Conservation (phyloP, 2,888 invertebrate genomes). For the Diachrysia chrysitis region DNA sequence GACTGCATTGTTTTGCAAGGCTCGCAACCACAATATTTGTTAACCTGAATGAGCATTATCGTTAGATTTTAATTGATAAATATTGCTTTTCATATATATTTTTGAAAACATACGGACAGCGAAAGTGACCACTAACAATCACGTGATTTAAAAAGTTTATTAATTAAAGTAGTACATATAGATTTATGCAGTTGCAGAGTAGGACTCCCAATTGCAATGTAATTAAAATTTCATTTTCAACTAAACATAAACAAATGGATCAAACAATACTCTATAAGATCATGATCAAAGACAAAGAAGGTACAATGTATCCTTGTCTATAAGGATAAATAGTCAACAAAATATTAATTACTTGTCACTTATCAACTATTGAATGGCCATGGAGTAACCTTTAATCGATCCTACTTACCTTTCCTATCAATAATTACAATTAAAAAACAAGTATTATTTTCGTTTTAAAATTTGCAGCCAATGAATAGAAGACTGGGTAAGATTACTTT, state of each 20-base stretch:
- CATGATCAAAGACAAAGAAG: not conserved
- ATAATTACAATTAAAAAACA: no score
- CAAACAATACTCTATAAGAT: not conserved
- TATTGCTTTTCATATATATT: not conserved
- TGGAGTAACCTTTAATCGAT: not conserved
- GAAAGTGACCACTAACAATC: not conserved
- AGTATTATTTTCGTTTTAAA: no score
- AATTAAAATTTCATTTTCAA: not conserved
- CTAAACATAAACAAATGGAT: not conserved
- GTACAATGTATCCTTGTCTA: conserved; percentile 10
- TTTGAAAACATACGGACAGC: not conserved
- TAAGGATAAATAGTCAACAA: conserved; percentile 36
- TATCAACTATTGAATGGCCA: not conserved
- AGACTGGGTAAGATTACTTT: no score
- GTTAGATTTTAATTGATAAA: conserved; percentile 31
- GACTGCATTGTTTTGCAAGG: conserved; percentile 42
- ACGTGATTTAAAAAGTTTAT: not conserved
- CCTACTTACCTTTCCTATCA: no score
- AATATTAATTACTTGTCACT: conserved; percentile 9
- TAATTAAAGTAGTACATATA: no score
- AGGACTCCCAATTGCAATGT: not conserved
- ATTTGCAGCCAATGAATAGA: no score
- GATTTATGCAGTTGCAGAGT: no score
- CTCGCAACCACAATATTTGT: conserved; percentile 37
- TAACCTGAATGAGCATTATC: conserved; percentile 10